phyloP scores from a whole-genome alignment of 64 coral and sea anemone genomes.

The Cladopsammia gracilis region DNA sequence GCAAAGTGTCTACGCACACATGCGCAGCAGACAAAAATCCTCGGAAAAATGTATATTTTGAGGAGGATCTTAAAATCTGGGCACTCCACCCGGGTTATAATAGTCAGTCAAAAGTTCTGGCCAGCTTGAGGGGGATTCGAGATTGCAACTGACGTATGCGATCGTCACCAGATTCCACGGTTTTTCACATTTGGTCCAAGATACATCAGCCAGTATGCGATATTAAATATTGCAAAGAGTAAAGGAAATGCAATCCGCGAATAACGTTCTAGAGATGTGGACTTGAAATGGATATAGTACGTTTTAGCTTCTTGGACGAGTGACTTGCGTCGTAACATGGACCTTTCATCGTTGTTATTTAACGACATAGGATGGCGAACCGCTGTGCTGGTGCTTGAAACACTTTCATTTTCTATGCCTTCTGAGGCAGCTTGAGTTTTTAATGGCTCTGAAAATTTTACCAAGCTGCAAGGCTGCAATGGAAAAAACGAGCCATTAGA shows the following conservation, averaged over 20 bases:
- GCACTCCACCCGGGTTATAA: no score
- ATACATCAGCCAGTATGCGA: conserved; percentile 56
- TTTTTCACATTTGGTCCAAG: not conserved
- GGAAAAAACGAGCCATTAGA: not conserved
- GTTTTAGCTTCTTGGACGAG: conserved; percentile 10
- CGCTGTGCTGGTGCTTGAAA: not conserved
- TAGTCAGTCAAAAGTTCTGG: no score
- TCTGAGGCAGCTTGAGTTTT: conserved; percentile 4
- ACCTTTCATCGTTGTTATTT: not conserved
- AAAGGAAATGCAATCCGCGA: conserved; percentile 56
- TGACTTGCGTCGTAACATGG: not conserved
- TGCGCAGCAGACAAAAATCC: no score
- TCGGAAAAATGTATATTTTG: no score
- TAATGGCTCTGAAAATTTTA: not conserved
- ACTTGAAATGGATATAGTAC: conserved; percentile 55
- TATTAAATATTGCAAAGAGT: conserved; percentile 47
- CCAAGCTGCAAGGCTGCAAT: conserved; percentile 2
- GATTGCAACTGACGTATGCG: not conserved
- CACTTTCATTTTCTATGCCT: not conserved
- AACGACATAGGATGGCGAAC: not conserved
- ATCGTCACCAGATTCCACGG: conserved; percentile 12
- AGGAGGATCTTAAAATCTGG: no score
- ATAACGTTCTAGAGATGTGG: conserved; percentile 49
- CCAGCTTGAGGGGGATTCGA: no score
- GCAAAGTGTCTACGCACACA: no score